Conservation (phyloP, 2,888 invertebrate genomes). For the Erebia palarica region DNA sequence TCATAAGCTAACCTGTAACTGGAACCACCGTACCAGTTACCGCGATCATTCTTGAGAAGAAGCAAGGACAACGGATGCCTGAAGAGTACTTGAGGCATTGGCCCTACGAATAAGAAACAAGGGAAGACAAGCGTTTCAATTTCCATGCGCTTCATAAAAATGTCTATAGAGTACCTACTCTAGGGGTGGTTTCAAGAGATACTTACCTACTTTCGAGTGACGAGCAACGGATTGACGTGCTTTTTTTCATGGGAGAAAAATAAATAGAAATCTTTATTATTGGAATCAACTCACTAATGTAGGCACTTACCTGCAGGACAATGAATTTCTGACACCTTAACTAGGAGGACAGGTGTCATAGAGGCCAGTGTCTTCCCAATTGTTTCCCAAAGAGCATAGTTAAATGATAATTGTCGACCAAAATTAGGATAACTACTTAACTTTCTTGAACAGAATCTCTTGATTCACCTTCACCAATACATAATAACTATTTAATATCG, state of each 20-base stretch:
- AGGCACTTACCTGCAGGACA: no score
- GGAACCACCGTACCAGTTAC: no score
- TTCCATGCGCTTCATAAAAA: background rate
- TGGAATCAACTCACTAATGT: no score
- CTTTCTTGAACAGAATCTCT: background rate
- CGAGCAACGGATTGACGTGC: no score
- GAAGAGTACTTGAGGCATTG: background rate
- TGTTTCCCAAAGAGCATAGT: no score
- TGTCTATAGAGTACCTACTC: background rate
- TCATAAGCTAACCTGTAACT: no score
- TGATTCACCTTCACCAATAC: background rate
- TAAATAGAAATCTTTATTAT: no score
- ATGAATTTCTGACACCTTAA: no score
- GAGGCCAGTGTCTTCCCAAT: no score
- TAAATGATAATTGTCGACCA: background rate
- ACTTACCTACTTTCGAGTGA: background rate
- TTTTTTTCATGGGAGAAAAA: no score
- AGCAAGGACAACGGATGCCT: background rate
- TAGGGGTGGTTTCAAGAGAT: background rate
- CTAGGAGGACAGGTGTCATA: no score
- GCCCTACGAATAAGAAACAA: background rate
- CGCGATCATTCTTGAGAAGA: background rate
- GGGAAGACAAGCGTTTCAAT: background rate
- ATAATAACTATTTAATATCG: constrained; percentile 6
- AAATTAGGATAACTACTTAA: background rate